Conservation (phyloP, 2,888 invertebrate genomes). For the Aspidiotus destructor region DNA sequence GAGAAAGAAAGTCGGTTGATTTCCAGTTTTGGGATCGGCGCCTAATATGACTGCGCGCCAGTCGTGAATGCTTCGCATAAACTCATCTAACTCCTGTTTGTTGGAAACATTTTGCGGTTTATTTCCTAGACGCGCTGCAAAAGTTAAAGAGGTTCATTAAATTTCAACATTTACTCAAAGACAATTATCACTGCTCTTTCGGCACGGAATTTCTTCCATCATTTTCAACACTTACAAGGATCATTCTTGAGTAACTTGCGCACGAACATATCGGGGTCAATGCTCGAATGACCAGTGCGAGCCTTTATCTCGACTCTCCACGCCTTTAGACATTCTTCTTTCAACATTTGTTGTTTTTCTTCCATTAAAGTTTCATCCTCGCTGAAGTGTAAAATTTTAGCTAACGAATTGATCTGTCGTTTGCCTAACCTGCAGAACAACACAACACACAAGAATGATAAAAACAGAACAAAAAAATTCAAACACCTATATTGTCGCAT, state of each 20-base stretch:
- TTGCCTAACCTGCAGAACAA: constrained; percentile 50
- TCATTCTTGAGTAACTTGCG: constrained; percentile 19
- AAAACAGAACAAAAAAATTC: background rate
- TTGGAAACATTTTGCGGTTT: constrained; percentile 21
- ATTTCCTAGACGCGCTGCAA: constrained; percentile 29
- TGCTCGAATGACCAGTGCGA: constrained; percentile 32
- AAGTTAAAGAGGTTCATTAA: constrained; percentile 4
- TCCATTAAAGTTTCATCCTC: constrained; percentile 62
- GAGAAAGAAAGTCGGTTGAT: constrained; percentile 50
- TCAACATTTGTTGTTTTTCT: constrained; percentile 59
- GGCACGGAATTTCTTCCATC: background rate
- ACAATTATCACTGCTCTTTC: background rate
- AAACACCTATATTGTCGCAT: background rate
- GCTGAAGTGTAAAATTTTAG: constrained; percentile 74
- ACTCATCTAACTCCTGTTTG: constrained; percentile 36
- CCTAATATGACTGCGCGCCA: constrained; percentile 55
- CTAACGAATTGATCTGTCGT: constrained; percentile 63
- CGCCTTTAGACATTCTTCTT: constrained; percentile 57
- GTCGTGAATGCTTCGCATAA: constrained; percentile 47
- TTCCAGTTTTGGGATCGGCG: constrained; percentile 42
- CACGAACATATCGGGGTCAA: constrained; percentile 8
- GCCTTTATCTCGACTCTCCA: constrained; percentile 56
- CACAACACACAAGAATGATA: background rate
- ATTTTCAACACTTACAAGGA: constrained; percentile 18
- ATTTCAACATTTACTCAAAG: too few relatives aligned